Base-by-base conservation (phyloP, 2,797 vertebrate species). In the Eptatretus atami region DNA sequence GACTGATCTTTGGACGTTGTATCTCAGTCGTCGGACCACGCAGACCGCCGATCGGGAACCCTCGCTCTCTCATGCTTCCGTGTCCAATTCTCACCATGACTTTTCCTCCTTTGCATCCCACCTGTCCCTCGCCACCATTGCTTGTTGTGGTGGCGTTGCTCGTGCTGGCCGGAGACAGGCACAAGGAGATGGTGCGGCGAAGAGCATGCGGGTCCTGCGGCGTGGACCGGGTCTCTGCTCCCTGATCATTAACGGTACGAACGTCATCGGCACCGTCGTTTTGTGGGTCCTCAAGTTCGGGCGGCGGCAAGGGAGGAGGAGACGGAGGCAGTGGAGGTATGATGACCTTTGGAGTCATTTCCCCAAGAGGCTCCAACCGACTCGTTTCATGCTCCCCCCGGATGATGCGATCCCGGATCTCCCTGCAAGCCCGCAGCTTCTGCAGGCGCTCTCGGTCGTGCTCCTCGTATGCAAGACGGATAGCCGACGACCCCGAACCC, bases 401-500 rank as follows among this genome's bases (percentile, higher is more conserved):
- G 13, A 93, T 74, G 15, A 94, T 87, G 72, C 80, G 73, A 71
- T 93, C 86, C 61, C 88, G 74, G 68, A 94, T 86, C 53, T 85
- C 82, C 65, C 80, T 75, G 75, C 90, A 96, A 69, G 86, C 81
- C 71, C 81, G 77, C 67, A 96, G 77, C 69, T 94, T 96, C 67
- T 74, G 76, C 25, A 81, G 81, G 53, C 90, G 72, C 65, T 88
- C 84, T 53, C 72, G 76, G 72, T 96, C 90, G 15, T 82, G 88
- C 55, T 82, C 82, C 67, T 93, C 90, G 63, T 86, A 94, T 70
- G 93, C 72, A 6, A 19, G 14, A 60, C 55, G 55, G 2, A 87
- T 86, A 31, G 86, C 86, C 1, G 85, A 76, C 85, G 93, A 87
- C 68, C 86, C 92, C 57, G 81, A 78, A 1, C 81, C 88, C 0